Evolutionary conservation across 2,888 invertebrate genomes (phyloP).

Genomic region (Suillia variegata): DNA sequence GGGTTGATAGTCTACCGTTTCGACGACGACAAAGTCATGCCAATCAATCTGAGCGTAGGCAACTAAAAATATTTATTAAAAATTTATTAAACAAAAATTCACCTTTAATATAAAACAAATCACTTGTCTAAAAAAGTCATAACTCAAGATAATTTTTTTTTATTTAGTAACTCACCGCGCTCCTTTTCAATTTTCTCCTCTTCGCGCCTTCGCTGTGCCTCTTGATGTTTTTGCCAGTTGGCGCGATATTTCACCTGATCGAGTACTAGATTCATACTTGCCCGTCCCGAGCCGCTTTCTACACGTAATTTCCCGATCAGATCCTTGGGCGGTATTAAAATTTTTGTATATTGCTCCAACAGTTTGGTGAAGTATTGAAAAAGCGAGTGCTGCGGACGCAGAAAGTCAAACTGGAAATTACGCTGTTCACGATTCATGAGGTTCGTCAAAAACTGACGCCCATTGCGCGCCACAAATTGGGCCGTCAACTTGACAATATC

Average conservation of each 20-base stretch:
- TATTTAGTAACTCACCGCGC: conserved; percentile 64
- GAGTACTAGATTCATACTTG: conserved; percentile 66
- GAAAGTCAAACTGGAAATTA: conserved; percentile 98
- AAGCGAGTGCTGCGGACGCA: conserved; percentile 96
- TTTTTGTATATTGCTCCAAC: conserved; percentile 97
- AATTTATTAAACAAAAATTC: conserved; percentile 6
- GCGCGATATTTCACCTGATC: conserved; percentile 94
- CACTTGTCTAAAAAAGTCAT: no score
- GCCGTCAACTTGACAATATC: conserved; percentile 98
- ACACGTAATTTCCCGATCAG: conserved; percentile 77
- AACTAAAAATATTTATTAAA: conserved; percentile 65
- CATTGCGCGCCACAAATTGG: conserved; percentile 98
- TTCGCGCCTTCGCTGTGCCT: conserved; percentile 88
- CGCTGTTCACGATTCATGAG: conserved; percentile 98
- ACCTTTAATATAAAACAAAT: no score
- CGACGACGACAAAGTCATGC: conserved; percentile 99
- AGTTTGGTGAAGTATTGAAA: conserved; percentile 98
- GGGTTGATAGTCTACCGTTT: conserved; percentile 98
- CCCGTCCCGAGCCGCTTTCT: conserved; percentile 72
- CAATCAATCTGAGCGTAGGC: conserved; percentile 98
- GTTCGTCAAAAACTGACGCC: conserved; percentile 95
- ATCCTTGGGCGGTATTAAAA: conserved; percentile 94
- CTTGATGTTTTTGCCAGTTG: conserved; percentile 96
- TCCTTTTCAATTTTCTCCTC: conserved; percentile 96
- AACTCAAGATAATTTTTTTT: neutral